A percentile compares a stretch with the other conserved stretches of the same genome.
These are phyloP conservation scores for Taeniopygia guttata DNA, from an alignment of 2,797 vertebrate genomes.

Conservation along the genomic window DNA sequence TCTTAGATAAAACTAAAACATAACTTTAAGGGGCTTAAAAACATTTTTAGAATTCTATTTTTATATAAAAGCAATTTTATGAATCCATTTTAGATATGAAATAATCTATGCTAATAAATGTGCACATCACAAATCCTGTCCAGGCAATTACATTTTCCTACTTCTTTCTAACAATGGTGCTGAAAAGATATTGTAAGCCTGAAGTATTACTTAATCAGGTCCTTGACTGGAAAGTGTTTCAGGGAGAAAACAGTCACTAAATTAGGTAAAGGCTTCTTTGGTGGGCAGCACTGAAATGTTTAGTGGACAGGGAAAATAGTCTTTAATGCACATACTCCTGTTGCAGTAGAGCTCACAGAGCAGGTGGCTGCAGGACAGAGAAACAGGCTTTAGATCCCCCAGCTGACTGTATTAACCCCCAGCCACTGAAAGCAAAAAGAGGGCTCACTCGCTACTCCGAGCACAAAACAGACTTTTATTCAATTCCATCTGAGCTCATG, in stretches of 20 bases:
- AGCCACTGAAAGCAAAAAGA: neutral
- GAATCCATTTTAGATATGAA: neutral
- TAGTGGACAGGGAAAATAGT: neutral
- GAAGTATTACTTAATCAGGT: neutral
- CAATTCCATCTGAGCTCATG: conserved; percentile 49
- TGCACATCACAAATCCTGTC: neutral
- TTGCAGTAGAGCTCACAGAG: neutral
- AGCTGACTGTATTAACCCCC: conserved; percentile 44
- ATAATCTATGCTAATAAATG: conserved; percentile 8
- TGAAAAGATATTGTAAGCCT: neutral
- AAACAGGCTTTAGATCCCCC: neutral
- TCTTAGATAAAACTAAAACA: conserved; percentile 5
- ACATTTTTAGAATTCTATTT: neutral
- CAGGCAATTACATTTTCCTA: neutral
- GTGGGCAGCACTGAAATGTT: neutral
- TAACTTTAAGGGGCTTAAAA: neutral
- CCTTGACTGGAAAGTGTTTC: neutral
- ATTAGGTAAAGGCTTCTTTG: neutral
- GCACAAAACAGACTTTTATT: conserved; percentile 54
- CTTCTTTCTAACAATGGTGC: neutral
- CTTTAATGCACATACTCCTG: neutral
- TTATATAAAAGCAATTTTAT: neutral
- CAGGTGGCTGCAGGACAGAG: neutral
- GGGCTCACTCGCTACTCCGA: neutral
- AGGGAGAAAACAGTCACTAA: neutral